Evolutionary conservation across 2,113 vertebrate genomes (phyloP).

Genomic region (Fulmarus glacialis): DNA sequence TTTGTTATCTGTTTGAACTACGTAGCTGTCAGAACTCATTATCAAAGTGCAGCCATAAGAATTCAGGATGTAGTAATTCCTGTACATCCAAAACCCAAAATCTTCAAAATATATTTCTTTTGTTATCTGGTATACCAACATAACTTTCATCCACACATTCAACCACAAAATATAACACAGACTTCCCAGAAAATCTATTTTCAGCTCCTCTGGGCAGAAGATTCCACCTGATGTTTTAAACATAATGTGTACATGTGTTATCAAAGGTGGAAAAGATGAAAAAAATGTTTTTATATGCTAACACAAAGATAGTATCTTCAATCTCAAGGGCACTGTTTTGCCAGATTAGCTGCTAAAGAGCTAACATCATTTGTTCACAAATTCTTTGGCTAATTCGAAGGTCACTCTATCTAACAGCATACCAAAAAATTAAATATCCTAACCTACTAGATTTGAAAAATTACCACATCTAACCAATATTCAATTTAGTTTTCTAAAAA

Average conservation of each 20-base stretch:
- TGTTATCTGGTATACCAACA: neutral
- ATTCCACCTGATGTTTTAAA: neutral
- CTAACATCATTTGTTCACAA: neutral
- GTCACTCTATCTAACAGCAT: neutral
- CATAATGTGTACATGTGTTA: accelerated
- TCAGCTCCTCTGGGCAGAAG: neutral
- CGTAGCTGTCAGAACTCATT: neutral
- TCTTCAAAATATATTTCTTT: neutral
- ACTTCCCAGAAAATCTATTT: neutral
- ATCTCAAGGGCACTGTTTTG: neutral
- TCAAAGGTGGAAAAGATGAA: neutral
- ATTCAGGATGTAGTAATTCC: neutral
- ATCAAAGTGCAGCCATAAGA: neutral
- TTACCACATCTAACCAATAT: neutral
- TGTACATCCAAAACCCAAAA: neutral
- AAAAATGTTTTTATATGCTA: neutral
- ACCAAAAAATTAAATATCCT: neutral
- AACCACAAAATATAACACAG: neutral
- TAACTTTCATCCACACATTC: neutral
- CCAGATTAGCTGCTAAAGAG: neutral
- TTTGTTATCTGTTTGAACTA: neutral
- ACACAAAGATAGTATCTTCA: neutral
- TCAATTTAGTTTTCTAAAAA: neutral
- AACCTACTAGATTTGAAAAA: neutral
- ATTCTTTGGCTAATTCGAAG: neutral